Evolutionary conservation across 2,888 invertebrate species (phyloP), one percentile per base, ranked within the genome.

Genomic region (Cephus nigrinus): DNA sequence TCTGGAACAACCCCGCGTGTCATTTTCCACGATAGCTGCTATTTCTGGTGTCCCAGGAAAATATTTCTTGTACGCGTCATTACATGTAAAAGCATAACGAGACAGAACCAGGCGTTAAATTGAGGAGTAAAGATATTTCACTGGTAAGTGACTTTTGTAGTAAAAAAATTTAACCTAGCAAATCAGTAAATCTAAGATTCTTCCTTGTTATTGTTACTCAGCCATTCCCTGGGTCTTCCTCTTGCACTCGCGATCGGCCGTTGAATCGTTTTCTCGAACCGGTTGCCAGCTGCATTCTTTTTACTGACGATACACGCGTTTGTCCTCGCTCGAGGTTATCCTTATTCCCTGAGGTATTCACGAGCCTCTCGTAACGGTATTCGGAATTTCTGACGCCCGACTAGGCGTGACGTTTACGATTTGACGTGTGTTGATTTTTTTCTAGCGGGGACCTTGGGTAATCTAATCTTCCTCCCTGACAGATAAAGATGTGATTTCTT

Each of bases 351-450:
- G 23, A 23, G 23, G 55, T 5, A 23, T 55, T 55, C 23, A 23
- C 23, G 55, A 9, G 55, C 55, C 35, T 31, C 73, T 75, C 75
- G 76, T 80, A 82, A 84, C 82, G 82, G 80, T 80, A 80, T 78
- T 79, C 79, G 79, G 79, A 77, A 80, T 85, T 80, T 80, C 75
- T 75, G 77, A 69, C 78, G 75, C 69, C 80, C 82, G 78, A 84
- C 82, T 85, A 80, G 77, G 78, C 85, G 82, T 79, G 78, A 82
- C 84, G 79, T 79, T 80, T 34, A 31, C 77, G 80, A 80, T 80
- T 68, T 75, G 69, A 79, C 77, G 80, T 35, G 73, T 80, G 79
- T 73, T 79, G 32, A 33, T 77, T 69, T 72, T 80, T 80, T 55
- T 71, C 76, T 78, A 81, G 9, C 23, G 2, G 79, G 36, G 80